phyloP scores from a whole-genome alignment of 2,113 vertebrate species.

The Brachypodius melanocephalos region DNA sequence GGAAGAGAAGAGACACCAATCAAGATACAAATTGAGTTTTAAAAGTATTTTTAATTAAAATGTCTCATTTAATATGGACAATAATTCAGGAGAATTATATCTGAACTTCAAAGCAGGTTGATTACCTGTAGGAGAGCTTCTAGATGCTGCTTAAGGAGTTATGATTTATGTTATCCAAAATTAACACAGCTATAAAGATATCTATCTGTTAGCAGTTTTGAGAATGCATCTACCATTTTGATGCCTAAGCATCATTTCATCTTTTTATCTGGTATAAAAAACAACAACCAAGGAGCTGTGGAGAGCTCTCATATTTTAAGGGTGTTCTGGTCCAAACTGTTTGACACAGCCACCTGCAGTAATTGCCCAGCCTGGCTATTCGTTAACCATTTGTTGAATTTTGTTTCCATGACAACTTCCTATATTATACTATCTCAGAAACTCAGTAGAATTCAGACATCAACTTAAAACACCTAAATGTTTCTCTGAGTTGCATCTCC shows the following conservation, averaged over 20 bases:
- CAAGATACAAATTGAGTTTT: background rate
- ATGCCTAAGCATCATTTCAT: background rate
- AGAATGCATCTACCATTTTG: background rate
- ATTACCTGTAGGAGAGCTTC: background rate
- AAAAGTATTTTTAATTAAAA: background rate
- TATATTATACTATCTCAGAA: background rate
- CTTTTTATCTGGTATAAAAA: background rate
- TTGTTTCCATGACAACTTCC: conserved; percentile 60
- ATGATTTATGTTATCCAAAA: background rate
- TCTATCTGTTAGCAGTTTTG: background rate
- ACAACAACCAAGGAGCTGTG: background rate
- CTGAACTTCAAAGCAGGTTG: background rate
- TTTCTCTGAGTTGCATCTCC: conserved; percentile 27
- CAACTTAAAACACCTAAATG: conserved; percentile 28
- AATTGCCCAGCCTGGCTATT: background rate
- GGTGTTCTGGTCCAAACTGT: background rate
- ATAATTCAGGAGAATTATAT: background rate
- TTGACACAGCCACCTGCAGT: background rate
- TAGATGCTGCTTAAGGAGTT: background rate
- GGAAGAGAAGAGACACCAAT: background rate
- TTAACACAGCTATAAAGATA: background rate
- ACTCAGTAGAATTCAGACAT: conserved; percentile 13
- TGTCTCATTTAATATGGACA: background rate
- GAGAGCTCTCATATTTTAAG: background rate
- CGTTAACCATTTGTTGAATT: conserved; percentile 35